Conservation (phyloP, 2,888 invertebrate species). For the Chrysomela aeneicollis region DNA sequence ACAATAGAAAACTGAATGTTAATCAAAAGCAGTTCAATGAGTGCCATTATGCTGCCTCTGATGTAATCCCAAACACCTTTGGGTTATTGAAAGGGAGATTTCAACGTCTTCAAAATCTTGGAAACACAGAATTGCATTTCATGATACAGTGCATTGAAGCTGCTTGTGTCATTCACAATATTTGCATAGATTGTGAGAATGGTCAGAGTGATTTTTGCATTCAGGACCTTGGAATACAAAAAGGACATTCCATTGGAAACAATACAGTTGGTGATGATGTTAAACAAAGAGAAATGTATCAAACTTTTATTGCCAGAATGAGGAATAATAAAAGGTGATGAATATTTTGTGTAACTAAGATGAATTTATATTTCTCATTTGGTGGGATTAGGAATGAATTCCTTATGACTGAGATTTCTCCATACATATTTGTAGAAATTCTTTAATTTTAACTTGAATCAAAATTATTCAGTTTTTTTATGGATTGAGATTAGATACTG, state of each 20-base stretch:
- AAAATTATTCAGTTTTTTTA: too few relatives aligned
- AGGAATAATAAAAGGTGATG: background rate
- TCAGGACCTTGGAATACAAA: conserved; percentile 28
- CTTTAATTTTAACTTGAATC: too few relatives aligned
- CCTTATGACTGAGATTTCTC: too few relatives aligned
- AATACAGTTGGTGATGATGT: background rate
- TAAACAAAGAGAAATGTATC: background rate
- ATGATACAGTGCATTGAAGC: conserved; percentile 25
- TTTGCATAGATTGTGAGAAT: conserved; percentile 32
- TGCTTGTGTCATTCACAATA: conserved; percentile 34
- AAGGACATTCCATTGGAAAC: background rate
- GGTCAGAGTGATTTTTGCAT: conserved; percentile 20
- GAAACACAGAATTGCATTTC: conserved; percentile 28
- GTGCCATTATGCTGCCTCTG: conserved; percentile 20
- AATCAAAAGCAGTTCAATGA: conserved; percentile 24
- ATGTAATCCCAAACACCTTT: conserved; percentile 22
- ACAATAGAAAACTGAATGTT: background rate
- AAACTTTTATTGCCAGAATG: background rate
- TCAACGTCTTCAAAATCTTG: conserved; percentile 31
- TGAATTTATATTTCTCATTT: too few relatives aligned
- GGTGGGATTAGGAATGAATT: too few relatives aligned
- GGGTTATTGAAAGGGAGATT: conserved; percentile 32
- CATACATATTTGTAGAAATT: too few relatives aligned
- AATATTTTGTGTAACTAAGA: background rate
- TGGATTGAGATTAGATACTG: too few relatives aligned